Base-by-base conservation (phyloP, 2,797 vertebrate genomes). In the Smutsia temminckii region DNA sequence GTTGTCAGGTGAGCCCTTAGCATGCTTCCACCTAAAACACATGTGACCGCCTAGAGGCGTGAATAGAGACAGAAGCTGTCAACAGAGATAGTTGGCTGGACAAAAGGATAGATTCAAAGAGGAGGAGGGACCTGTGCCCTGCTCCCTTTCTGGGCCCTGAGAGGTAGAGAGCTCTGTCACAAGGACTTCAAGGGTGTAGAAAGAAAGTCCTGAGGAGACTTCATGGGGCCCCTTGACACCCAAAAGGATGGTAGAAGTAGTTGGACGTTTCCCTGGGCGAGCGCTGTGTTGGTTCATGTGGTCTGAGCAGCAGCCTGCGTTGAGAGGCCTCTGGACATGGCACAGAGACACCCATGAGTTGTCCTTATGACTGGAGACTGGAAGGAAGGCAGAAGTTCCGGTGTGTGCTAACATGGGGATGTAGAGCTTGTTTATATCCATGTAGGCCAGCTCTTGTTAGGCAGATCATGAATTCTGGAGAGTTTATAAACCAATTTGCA, bases 401-500 rank as follows among this genome's bases (percentile, higher is more conserved):
- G 40, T 29, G 18, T 4, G 3, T 5, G 18, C 6, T 55, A 34
- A 66, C 10, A 3, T 0, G 37, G 27, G 16, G 17, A 8, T 21
- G 40, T 13, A 18, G 69, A 89, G 49, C 3, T 20, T 46, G 10
- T 27, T 88, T 51, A 18, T 51, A 51, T 89, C 6, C 49, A 18
- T 78, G 23, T 18, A 57, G 29, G 14, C 5, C 49, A 72, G 32
- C 9, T 17, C 51, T 85, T 32, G 1, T 7, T 34, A 49, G 42
- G 12, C 83, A 46, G n/a, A 23, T 64, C 5, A 34, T 18, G 69
- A 79, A 68, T 64, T 80, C 51, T 83, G 64, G 94, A 27, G 10
- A 79, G 21, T 93, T 68, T 66, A 55, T 27, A 42, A n/a, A 63
- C 53, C 12, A 29, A 49, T 71, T 80, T 80, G 72, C 13, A 81